Percentiles rank a stretch among this genome's conserved stretches.
phyloP scores from a whole-genome alignment of 1,140 invertebrate species.

The Drosophila nasuta region DNA sequence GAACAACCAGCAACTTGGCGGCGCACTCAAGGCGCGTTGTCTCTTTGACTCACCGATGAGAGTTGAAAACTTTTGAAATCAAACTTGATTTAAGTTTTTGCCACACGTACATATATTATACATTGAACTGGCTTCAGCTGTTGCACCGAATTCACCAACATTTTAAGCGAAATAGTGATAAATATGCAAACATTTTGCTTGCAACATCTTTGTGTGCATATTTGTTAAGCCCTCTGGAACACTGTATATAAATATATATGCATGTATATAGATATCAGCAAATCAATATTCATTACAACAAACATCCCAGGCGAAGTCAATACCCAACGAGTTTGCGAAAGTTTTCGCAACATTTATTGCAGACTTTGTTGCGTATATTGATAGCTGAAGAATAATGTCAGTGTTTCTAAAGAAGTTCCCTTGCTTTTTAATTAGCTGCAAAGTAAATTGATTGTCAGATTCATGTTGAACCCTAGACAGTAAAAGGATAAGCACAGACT shows the following conservation, averaged over 20 bases:
- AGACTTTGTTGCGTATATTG: slow-evolving; percentile 37
- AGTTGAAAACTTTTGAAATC: slow-evolving; percentile 71
- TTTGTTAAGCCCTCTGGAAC: slow-evolving; percentile 39
- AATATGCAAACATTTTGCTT: slow-evolving; percentile 62
- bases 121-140: background rate
- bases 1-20: slow-evolving; percentile 31
- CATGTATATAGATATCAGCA: slow-evolving; percentile 30
- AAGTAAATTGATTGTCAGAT: slow-evolving; percentile 31
- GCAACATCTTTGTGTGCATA: slow-evolving; percentile 38
- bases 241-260: background rate
- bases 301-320: slow-evolving; percentile 9
- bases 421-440: slow-evolving; percentile 43
- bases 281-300: slow-evolving; percentile 77
- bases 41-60: slow-evolving; percentile 60
- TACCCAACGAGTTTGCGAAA: slow-evolving; percentile 17
- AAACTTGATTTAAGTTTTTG: slow-evolving; percentile 73
- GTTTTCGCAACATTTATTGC: slow-evolving; percentile 25
- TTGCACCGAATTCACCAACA: slow-evolving; percentile 13
- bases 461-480: background rate
- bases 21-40: slow-evolving; percentile 25
- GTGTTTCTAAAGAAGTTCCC: background rate
- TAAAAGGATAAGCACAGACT: background rate
- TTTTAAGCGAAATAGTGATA: slow-evolving; percentile 35
- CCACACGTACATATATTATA: slow-evolving; percentile 17
- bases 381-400: slow-evolving; percentile 12